Evolutionary conservation across 23 tunicate species (phyloP).

Genomic region (Diplosoma virens): DNA sequence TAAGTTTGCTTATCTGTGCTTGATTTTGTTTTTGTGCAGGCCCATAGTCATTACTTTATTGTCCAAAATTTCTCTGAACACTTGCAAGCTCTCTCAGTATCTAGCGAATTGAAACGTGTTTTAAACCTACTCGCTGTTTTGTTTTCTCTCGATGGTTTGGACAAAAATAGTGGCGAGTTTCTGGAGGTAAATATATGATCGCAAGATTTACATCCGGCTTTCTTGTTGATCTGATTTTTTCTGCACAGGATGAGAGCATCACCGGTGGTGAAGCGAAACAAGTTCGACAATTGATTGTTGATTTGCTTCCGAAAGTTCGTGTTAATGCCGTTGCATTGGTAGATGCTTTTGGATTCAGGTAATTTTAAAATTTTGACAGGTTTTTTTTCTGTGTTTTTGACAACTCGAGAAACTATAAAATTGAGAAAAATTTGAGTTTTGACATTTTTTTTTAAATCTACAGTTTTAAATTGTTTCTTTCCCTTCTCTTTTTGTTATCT

Average conservation of each 20-base stretch:
- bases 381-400: no score
- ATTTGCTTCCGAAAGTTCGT: slow-evolving; percentile 72
- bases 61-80: slow-evolving; percentile 63
- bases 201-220: background rate
- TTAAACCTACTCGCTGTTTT: slow-evolving; percentile 53
- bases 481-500: no score
- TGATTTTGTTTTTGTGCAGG: slow-evolving; percentile 53
- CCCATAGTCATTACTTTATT: slow-evolving; percentile 73
- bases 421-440: no score
- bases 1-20: no score
- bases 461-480: no score
- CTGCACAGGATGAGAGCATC: slow-evolving; percentile 48
- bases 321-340: slow-evolving; percentile 81
- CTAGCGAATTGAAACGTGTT: slow-evolving; percentile 17
- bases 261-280: slow-evolving; percentile 52
- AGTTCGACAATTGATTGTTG: slow-evolving; percentile 67
- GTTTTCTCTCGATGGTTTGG: slow-evolving; percentile 77
- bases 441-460: no score
- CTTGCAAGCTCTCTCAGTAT: slow-evolving; percentile 15
- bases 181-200: slow-evolving; percentile 56
- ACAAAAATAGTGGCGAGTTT: slow-evolving; percentile 82
- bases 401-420: no score
- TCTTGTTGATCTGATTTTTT: background rate
- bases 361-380: no score
- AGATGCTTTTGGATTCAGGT: slow-evolving; percentile 83